Percentiles rank a stretch among this genome's conserved stretches.
Evolutionary conservation across 2,888 invertebrate genomes (phyloP).

Genomic region (Petrophora chlorosata): DNA sequence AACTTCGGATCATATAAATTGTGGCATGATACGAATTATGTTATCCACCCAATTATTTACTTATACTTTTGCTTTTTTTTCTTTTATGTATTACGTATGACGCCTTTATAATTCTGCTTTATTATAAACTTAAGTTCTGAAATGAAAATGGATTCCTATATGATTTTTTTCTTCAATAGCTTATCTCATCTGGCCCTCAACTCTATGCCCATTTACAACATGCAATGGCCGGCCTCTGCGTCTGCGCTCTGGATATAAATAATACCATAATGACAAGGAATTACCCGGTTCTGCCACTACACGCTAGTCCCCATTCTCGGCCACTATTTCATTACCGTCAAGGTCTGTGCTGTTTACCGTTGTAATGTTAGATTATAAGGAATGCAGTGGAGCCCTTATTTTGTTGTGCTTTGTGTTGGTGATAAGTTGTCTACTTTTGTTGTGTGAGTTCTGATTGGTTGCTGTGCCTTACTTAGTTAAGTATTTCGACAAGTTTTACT

Average conservation of each 20-base stretch:
- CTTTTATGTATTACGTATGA: too few relatives aligned
- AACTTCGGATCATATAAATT: too few relatives aligned
- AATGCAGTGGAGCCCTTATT: constrained; percentile 14
- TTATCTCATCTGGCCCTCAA: constrained; percentile 32
- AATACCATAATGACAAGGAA: constrained; percentile 81
- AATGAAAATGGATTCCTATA: too few relatives aligned
- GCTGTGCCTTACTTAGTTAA: too few relatives aligned
- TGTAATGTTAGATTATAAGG: constrained; percentile 40
- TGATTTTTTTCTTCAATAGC: too few relatives aligned
- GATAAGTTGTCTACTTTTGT: constrained; percentile 3
- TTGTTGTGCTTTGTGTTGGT: constrained; percentile 1
- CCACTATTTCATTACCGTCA: constrained; percentile 63
- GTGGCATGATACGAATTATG: too few relatives aligned
- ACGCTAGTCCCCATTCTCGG: constrained; percentile 61
- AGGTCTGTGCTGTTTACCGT: constrained; percentile 58
- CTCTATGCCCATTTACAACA: constrained; percentile 50
- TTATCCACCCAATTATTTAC: too few relatives aligned
- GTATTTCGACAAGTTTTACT: too few relatives aligned
- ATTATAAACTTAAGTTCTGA: too few relatives aligned
- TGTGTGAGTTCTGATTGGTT: too few relatives aligned
- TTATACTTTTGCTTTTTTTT: too few relatives aligned
- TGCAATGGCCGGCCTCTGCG: constrained; percentile 56
- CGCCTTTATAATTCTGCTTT: too few relatives aligned
- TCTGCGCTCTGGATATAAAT: constrained; percentile 72
- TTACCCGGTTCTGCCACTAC: constrained; percentile 75